These are phyloP conservation scores for Baccha elongata DNA, from an alignment of 2,888 invertebrate species.

Conservation along the genomic window DNA sequence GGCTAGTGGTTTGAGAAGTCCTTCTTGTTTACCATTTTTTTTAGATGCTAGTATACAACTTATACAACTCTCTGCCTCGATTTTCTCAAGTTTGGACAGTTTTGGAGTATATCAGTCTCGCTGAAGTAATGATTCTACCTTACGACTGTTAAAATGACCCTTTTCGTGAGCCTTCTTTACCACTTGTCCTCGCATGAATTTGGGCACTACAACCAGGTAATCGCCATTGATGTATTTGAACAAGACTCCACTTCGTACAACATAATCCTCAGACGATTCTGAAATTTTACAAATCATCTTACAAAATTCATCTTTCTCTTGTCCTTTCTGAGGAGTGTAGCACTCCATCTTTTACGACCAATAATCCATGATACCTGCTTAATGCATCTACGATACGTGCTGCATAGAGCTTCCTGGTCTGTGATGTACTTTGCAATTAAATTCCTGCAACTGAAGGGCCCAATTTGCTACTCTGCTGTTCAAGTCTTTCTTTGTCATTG, in stretches of 20 bases:
- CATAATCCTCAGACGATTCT: constrained; percentile 27
- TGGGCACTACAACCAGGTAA: constrained; percentile 7
- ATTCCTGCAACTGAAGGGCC: neutral
- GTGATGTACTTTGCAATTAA: constrained; percentile 2
- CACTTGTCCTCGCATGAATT: constrained; percentile 4
- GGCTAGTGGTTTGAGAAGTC: too few relatives aligned
- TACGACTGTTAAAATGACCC: constrained; percentile 18
- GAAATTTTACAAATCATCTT: neutral
- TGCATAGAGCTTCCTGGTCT: constrained; percentile 14
- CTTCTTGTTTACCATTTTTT: neutral
- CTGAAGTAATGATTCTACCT: constrained; percentile 16
- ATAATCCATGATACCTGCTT: constrained; percentile 10
- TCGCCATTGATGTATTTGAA: constrained; percentile 20
- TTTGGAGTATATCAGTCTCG: constrained; percentile 27
- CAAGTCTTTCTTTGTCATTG: constrained; percentile 7
- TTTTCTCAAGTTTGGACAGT: neutral
- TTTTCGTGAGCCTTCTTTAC: constrained; percentile 24
- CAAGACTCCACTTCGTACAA: neutral
- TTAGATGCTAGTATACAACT: constrained; percentile 27
- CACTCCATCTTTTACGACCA: constrained; percentile 19
- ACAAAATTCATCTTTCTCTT: constrained; percentile 12
- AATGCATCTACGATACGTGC: constrained; percentile 46
- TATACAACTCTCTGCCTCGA: neutral
- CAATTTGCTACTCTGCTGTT: constrained; percentile 1
- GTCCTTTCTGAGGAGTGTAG: neutral